Percentiles rank a stretch among this genome's conserved stretches.
Conservation (phyloP, 2,888 invertebrate genomes). For the Cybosia mesomella region DNA sequence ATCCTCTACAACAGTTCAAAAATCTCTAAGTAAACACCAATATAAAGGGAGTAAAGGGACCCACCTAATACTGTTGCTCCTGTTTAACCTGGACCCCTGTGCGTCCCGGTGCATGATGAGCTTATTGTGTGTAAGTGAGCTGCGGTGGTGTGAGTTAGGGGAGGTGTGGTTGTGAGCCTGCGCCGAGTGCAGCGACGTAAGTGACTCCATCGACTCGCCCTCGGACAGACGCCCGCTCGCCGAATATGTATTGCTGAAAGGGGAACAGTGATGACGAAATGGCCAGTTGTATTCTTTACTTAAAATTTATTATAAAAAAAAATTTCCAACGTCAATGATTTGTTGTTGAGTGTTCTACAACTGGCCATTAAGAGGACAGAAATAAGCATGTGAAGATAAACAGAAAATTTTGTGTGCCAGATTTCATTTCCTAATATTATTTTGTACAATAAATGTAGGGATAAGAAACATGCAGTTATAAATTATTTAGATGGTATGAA, state of each 20-base stretch:
- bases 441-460: neutral
- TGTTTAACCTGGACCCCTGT: constrained; percentile 90
- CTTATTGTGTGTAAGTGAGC: constrained; percentile 89
- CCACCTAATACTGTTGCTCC: constrained; percentile 97
- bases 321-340: neutral
- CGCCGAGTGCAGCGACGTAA: constrained; percentile 93
- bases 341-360: constrained; percentile 47
- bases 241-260: constrained; percentile 90
- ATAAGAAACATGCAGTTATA: neutral
- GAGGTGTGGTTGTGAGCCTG: constrained; percentile 91
- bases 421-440: constrained; percentile 17
- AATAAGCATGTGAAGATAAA: constrained; percentile 68
- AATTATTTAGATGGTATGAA: too few species aligned
- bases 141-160: constrained; percentile 89
- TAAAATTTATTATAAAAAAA: neutral
- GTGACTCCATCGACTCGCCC: constrained; percentile 95
- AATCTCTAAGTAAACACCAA: constrained; percentile 22
- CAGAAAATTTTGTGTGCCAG: constrained; percentile 47
- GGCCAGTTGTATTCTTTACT: constrained; percentile 59
- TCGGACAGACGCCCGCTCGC: constrained; percentile 93
- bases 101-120: constrained; percentile 87
- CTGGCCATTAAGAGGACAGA: constrained; percentile 73
- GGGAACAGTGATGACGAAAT: constrained; percentile 73
- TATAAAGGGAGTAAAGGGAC: constrained; percentile 52
- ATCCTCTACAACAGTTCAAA: constrained; percentile 7